These are phyloP conservation scores for Dorcus hopei DNA, from an alignment of 2,888 invertebrate genomes.

Conservation along the genomic window DNA sequence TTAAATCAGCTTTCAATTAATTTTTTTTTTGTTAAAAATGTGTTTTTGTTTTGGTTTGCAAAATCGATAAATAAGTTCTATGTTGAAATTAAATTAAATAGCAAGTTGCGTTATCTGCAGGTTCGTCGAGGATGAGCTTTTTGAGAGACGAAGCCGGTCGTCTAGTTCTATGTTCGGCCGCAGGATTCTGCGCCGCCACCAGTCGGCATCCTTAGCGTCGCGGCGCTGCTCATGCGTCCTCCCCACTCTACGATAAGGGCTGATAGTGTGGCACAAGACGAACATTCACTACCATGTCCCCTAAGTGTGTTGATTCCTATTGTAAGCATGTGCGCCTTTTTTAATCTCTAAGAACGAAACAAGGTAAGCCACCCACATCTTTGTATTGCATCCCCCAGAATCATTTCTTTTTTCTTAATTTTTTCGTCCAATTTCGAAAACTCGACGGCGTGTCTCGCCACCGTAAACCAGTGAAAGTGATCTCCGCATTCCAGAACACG, in stretches of 20 bases:
- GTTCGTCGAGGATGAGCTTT: too few relatives aligned
- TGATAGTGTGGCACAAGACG: slow-evolving; percentile 52
- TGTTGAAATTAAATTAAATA: too few relatives aligned
- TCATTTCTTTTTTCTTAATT: slow-evolving; percentile 19
- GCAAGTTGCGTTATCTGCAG: too few relatives aligned
- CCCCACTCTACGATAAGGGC: slow-evolving; percentile 51
- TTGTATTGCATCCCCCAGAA: slow-evolving; percentile 10
- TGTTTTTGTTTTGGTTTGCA: too few relatives aligned
- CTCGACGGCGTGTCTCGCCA: too few relatives aligned
- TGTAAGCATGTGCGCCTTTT: slow-evolving; percentile 50
- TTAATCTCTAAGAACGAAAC: slow-evolving; percentile 45
- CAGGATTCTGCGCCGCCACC: slow-evolving; percentile 45
- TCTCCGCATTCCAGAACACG: too few relatives aligned
- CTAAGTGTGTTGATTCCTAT: slow-evolving; percentile 52
- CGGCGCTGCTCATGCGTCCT: slow-evolving; percentile 51
- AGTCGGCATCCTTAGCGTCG: slow-evolving; percentile 50
- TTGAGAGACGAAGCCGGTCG: too few relatives aligned
- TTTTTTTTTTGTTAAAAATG: too few relatives aligned
- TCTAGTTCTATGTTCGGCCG: slow-evolving; percentile 17
- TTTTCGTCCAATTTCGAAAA: not conserved
- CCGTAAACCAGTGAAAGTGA: too few relatives aligned
- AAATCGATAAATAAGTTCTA: too few relatives aligned
- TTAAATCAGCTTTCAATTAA: too few relatives aligned
- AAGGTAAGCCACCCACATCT: slow-evolving; percentile 41
- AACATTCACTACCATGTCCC: slow-evolving; percentile 52